These are phyloP conservation scores for Oxyscelio sp. DNA, from an alignment of 2,888 invertebrate species.

Conservation along the genomic window DNA sequence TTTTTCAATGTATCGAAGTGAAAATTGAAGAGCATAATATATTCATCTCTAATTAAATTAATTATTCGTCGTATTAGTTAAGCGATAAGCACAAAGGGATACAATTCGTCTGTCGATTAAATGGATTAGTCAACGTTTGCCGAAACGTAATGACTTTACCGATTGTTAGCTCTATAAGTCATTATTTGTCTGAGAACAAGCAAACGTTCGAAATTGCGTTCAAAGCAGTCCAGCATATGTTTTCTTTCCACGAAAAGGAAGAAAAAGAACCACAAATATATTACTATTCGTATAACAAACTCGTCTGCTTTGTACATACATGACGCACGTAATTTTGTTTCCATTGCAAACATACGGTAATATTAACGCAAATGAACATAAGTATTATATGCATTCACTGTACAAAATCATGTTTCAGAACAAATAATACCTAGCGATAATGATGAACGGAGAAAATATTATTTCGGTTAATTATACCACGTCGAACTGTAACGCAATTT, in stretches of 20 bases:
- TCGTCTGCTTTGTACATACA: slow-evolving; percentile 53
- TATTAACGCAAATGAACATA: slow-evolving; percentile 23
- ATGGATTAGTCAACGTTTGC: slow-evolving; percentile 25
- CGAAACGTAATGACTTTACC: slow-evolving; percentile 24
- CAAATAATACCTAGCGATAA: slow-evolving; percentile 37
- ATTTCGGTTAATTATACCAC: slow-evolving; percentile 31
- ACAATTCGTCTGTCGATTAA: slow-evolving; percentile 15
- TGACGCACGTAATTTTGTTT: slow-evolving; percentile 41
- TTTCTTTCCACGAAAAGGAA: neutral
- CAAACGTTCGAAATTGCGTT: slow-evolving; percentile 27
- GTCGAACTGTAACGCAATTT: slow-evolving; percentile 19
- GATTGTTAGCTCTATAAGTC: slow-evolving; percentile 12
- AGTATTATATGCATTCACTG: slow-evolving; percentile 57
- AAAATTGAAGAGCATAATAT: neutral
- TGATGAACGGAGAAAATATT: slow-evolving; percentile 28
- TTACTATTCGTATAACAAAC: slow-evolving; percentile 34
- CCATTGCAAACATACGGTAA: slow-evolving; percentile 38
- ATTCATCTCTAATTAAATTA: neutral
- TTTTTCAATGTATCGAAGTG: too few relatives aligned
- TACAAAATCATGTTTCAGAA: slow-evolving; percentile 55
- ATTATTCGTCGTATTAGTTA: slow-evolving; percentile 23
- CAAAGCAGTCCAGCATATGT: neutral
- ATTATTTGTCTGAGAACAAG: slow-evolving; percentile 14
- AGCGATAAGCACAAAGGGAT: slow-evolving; percentile 41
- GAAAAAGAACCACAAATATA: slow-evolving; percentile 6